Conservation (phyloP, 2,888 invertebrate species). For the Chrysotoxum bicinctum region DNA sequence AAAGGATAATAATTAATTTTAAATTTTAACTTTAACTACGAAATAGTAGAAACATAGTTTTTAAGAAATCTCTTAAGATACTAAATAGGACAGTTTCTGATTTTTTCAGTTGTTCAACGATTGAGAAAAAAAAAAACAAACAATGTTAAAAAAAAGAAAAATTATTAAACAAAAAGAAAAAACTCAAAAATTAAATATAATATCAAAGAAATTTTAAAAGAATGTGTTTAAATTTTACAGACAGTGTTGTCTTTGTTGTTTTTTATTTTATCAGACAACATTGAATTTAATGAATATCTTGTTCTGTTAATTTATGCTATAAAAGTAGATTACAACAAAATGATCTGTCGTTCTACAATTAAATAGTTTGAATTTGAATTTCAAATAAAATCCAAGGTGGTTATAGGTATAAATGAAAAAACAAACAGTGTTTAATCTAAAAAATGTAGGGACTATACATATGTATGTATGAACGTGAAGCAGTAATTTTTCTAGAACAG, state of each 20-base stretch:
- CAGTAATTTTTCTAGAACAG: no score
- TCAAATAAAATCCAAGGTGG: not conserved
- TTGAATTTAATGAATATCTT: not conserved
- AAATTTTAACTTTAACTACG: not conserved
- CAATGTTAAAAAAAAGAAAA: not conserved
- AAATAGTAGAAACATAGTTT: not conserved
- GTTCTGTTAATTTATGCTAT: not conserved
- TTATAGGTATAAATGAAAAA: not conserved
- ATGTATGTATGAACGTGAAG: no score
- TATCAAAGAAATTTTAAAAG: not conserved
- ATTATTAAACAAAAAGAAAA: not conserved
- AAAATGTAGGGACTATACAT: no score
- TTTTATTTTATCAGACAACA: not conserved
- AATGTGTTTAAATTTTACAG: not conserved
- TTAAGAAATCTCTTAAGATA: conserved; percentile 19
- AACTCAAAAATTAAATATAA: not conserved
- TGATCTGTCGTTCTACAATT: not conserved
- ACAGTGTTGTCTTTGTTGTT: not conserved
- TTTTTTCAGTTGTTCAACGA: not conserved
- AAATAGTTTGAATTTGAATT: not conserved
- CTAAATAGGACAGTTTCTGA: not conserved
- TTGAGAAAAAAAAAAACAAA: not conserved
- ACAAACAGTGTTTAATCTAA: no score
- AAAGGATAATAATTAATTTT: conserved; percentile 47
- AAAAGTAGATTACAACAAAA: not conserved